A percentile compares a stretch with the other conserved stretches of the same genome.
Evolutionary conservation across 2,113 vertebrate genomes (phyloP).

Genomic region (Ammodytes dubius): DNA sequence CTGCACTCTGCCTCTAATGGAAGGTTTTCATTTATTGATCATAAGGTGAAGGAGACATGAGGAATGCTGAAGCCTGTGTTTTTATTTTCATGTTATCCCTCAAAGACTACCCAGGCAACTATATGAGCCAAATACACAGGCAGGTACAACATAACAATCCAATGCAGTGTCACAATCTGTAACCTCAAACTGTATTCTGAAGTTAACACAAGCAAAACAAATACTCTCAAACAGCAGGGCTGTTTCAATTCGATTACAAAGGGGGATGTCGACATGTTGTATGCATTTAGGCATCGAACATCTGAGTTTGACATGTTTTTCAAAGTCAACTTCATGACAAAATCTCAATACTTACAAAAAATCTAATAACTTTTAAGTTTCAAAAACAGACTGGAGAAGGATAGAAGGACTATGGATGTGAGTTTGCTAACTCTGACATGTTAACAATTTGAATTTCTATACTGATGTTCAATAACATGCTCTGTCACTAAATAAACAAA

Average conservation of each 20-base stretch:
- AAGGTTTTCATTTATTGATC: not conserved
- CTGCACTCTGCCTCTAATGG: not conserved
- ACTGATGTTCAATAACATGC: no score
- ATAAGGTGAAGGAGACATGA: not conserved
- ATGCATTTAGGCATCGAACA: not conserved
- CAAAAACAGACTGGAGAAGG: not conserved
- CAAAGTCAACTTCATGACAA: not conserved
- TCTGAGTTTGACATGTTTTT: not conserved
- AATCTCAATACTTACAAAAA: not conserved
- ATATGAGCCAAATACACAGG: not conserved
- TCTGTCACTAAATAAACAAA: no score
- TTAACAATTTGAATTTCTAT: no score
- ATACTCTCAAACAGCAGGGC: not conserved
- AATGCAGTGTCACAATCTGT: not conserved
- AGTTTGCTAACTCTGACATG: no score
- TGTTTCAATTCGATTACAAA: not conserved
- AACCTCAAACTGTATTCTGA: not conserved
- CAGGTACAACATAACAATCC: not conserved
- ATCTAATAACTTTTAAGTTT: not conserved
- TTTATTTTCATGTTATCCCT: not conserved
- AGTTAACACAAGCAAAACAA: not conserved
- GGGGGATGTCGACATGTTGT: no score
- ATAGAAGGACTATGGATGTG: no score
- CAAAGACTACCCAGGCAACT: not conserved
- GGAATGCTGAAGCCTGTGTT: not conserved